Evolutionary conservation across 2,888 invertebrate genomes (phyloP).

Genomic region (Microplitis manilae): DNA sequence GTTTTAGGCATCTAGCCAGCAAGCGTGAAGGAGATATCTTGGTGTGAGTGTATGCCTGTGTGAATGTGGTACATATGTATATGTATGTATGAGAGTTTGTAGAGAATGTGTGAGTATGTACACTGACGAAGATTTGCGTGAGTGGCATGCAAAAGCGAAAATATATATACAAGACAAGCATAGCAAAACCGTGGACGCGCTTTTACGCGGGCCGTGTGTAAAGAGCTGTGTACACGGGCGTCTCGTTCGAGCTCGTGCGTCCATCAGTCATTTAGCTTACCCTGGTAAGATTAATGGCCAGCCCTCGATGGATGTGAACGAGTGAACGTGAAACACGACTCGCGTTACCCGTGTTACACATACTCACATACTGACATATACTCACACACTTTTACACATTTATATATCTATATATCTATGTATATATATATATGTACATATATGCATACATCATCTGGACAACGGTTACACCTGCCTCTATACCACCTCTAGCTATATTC

Average conservation of each 20-base stretch:
- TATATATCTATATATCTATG: background rate
- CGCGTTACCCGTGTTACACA: slow-evolving; percentile 31
- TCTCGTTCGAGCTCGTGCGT: slow-evolving; percentile 43
- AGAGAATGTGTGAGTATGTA: background rate
- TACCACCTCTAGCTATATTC: slow-evolving; percentile 12
- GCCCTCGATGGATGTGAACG: slow-evolving; percentile 54
- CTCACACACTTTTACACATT: background rate
- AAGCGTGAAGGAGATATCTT: slow-evolving; percentile 7
- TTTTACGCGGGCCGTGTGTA: slow-evolving; percentile 40
- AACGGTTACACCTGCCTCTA: slow-evolving; percentile 33
- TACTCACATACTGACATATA: background rate
- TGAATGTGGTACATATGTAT: background rate
- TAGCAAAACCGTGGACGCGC: slow-evolving; percentile 34
- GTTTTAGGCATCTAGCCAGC: slow-evolving; percentile 12
- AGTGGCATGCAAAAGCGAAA: slow-evolving; percentile 40
- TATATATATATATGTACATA: background rate
- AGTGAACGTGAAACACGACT: slow-evolving; percentile 45
- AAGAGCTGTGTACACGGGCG: slow-evolving; percentile 37
- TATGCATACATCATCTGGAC: slow-evolving; percentile 14
- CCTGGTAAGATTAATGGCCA: slow-evolving; percentile 59
- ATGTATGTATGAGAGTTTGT: slow-evolving; percentile 10
- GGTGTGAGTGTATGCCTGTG: background rate
- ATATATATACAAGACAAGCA: slow-evolving; percentile 19
- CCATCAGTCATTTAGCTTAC: slow-evolving; percentile 59
- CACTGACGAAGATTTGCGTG: slow-evolving; percentile 34